Conservation (phyloP, 2,797 vertebrate species). For the Danio albolineatus region DNA sequence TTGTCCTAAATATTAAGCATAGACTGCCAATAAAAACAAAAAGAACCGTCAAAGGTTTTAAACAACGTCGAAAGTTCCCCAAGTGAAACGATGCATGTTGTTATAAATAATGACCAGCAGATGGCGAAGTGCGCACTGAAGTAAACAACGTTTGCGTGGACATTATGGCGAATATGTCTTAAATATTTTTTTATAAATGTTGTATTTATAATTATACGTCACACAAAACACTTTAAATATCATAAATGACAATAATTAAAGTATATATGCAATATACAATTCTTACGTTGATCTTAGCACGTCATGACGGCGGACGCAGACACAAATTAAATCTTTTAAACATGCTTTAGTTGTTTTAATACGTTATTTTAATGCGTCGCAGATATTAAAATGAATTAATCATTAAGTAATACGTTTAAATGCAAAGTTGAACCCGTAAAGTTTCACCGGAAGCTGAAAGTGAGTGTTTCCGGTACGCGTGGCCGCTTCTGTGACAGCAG, state of each 20-base stretch:
- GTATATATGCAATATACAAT: background rate
- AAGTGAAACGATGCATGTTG: background rate
- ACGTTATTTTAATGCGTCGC: too few relatives aligned
- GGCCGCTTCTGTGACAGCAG: slow-evolving; percentile 23
- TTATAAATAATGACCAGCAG: slow-evolving; percentile 1
- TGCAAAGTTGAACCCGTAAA: background rate
- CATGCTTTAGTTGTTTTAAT: rapidly evolving
- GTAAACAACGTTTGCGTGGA: background rate
- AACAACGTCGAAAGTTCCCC: background rate
- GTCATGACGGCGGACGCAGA: too few relatives aligned
- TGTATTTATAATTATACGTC: too few relatives aligned
- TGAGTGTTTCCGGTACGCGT: slow-evolving; percentile 48
- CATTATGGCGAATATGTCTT: too few relatives aligned
- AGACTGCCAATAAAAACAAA: too few relatives aligned
- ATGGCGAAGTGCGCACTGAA: background rate
- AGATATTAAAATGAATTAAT: background rate
- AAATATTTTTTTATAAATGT: too few relatives aligned
- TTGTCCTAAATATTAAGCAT: too few relatives aligned
- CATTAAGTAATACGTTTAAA: background rate
- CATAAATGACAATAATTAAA: background rate
- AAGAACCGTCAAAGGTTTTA: background rate
- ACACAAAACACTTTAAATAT: too few relatives aligned
- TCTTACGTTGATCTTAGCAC: background rate
- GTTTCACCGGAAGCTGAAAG: slow-evolving; percentile 23
- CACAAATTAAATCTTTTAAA: background rate